Evolutionary conservation across 2,113 vertebrate species (phyloP), one percentile per base, ranked within the genome.

Genomic region (Sphyrna mokarran): DNA sequence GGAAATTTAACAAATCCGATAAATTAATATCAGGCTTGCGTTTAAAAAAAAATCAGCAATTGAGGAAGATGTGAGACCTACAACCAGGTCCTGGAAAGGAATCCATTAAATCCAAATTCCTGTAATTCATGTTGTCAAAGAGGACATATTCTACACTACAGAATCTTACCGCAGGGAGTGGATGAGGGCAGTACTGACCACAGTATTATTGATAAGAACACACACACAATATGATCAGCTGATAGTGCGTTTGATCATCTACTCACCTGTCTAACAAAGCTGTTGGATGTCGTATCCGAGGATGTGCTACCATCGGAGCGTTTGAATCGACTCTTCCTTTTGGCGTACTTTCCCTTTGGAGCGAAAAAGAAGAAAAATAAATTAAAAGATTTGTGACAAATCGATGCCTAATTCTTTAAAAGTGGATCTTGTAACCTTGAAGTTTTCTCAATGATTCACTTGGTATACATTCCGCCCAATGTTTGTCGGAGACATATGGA

Each of bases 261-360:
- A 93, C 96, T 98, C 98, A 99, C 98, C 98, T 99, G 98, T 96
- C 98, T 98, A 96, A 99, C 98, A 61, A 99, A 99, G 97, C 99
- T 99, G 98, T 99, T 99, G 40, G 99, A 99, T n/a, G 99, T 99
- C 69, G 99, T 99, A 97, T 99, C 99, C 0, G 99, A 99, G 26
- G 99, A 99, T 22, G 99, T 99, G 97, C 99, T 99, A 96, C 99
- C 99, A 86, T 99, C 99, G 0, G 99, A 99, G 96, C 98, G 98
- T 97, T 99, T 99, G 96, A 99, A 99, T 76, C 98, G 98, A 96
- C 98, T 99, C 97, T 99, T 99, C 96, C 98, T 98, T 96, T 98
- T 99, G 97, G 98, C 98, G 96, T 98, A 99, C 97, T 99, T 99
- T 96, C 98, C 98, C 98, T 99, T n/a, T 66, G n/a, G 58, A 63